Base-by-base conservation (phyloP, 2,113 vertebrate species). In the Labeo rohita region DNA sequence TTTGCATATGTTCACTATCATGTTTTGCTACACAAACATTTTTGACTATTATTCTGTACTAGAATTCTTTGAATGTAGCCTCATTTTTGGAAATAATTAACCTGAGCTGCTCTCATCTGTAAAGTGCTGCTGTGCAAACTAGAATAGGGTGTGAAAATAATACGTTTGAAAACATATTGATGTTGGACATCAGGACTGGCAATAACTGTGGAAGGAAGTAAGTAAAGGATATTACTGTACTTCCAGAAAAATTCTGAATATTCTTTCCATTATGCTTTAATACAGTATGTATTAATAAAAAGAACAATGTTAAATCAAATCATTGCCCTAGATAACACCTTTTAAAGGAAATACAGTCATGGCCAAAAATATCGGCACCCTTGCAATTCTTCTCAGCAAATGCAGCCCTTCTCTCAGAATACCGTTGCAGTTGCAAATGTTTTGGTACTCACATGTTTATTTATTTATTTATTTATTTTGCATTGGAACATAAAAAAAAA, bases 291-390 rank as follows among this genome's bases (percentile, higher is more conserved):
- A 43, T 72, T 72, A 72, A 18, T 70, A 70, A 18, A 28, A 70
- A 70, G 68, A 43, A 70, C 68, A 70, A 72, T 72, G 68, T 72
- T 21, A 72, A 72, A 72, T 43, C 68, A 72, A 72, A 72, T 10
- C 36, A 45, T 72, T 45, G 36, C 16, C 9, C 4, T 16, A 72
- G 39, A 45, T 72, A 15, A 21, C 36, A 43, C 68, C 8, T 43
- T 43, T 65, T 28, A 65, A 65, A n/a, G 23, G 61, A 65, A 65
- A 65, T 65, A 28, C 28, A 28, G 28, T 28, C 28, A 28, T 2
- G 2, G 28, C 28, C 28, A 28, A 28, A 28, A 28, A 28, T 1
- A 28, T 28, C 28, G 28, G 28, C 28, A 28, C 28, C 28, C 28
- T 28, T 28, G 28, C 28, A 28, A 28, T 28, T 28, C 28, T 28